Evolutionary conservation across 2,888 invertebrate genomes (phyloP), one percentile per base, ranked within the genome.

Genomic region (Crepidodera aurea): DNA sequence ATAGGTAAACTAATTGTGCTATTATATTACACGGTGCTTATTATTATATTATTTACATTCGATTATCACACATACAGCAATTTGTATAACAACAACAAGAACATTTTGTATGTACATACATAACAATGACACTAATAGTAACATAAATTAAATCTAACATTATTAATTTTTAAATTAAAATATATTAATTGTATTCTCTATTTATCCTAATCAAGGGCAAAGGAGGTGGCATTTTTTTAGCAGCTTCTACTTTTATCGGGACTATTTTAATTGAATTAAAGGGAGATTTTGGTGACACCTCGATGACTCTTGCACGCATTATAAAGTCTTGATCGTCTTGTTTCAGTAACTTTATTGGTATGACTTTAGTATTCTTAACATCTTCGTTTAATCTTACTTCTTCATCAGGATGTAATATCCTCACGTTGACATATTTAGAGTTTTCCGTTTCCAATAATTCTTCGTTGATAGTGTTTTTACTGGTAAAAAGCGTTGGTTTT

Each of bases 371-470:
- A 7, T 70, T 65, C 2, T 71, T 63, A 15, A 59, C 16, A n/a
- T 51, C 62, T 48, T 69, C 64, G 16, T 62, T 60, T 5, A 60
- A 15, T 16, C 53, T 62, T 19, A 53, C 15, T 12, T 60, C 66
- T 39, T 68, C 63, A 6, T 77, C 77, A 56, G 76, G 77, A 22
- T 77, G 74, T 19, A 81, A 66, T 50, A 81, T 67, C 63, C 79
- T 67, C 5, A 81, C 75, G 56, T 80, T 78, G 10, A 81, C 79
- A 62, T 73, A 78, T 34, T 75, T 74, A 0, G 80, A 79, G 58
- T 79, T 73, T 55, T 77, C 78, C 1, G 78, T 77, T 63, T 81
- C 78, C 16, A 82, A 69, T 12, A 81, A 59, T 60, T 81, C 81
- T 19, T 79, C 79, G 34, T 76, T 75, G 2, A 61, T 39, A 4